A percentile compares a stretch with the other conserved stretches of the same genome.
These are phyloP conservation scores for Apodemus sylvaticus DNA, from an alignment of 2,113 vertebrate genomes.

Conservation along the genomic window DNA sequence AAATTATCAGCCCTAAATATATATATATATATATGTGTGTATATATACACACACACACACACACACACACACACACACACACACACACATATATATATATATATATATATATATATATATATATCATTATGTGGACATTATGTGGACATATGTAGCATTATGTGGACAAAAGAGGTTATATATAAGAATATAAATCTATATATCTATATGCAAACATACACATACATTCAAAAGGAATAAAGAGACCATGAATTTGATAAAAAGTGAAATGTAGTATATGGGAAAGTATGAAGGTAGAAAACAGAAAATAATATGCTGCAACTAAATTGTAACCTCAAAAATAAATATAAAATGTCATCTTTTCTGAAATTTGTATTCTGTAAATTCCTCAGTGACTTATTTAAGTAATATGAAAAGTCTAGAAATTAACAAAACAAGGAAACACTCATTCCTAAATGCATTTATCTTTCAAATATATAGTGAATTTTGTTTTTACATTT, in stretches of 20 bases:
- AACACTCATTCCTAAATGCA: background rate
- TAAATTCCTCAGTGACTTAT: constrained; percentile 12
- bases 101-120: too few species aligned
- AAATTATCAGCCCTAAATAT: background rate
- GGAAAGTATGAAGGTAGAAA: background rate
- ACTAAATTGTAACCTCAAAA: background rate
- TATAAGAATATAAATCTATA: background rate
- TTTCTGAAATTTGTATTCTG: constrained; percentile 13
- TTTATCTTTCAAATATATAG: background rate
- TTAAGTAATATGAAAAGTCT: constrained; percentile 19
- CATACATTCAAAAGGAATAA: background rate
- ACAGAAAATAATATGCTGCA: background rate
- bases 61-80: too few species aligned
- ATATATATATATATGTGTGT: background rate
- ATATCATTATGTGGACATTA: too few species aligned
- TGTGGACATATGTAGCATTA: too few species aligned
- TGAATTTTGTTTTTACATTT: too few species aligned
- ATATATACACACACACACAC: too few species aligned
- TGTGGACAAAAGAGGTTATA: background rate
- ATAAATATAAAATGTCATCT: background rate
- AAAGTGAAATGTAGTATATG: background rate
- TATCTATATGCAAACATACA: background rate
- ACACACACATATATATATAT: too few species aligned
- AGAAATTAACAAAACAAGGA: background rate
- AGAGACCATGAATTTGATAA: background rate